Base-by-base conservation (phyloP, 2,797 vertebrate genomes). In the Eidolon dupreanum region DNA sequence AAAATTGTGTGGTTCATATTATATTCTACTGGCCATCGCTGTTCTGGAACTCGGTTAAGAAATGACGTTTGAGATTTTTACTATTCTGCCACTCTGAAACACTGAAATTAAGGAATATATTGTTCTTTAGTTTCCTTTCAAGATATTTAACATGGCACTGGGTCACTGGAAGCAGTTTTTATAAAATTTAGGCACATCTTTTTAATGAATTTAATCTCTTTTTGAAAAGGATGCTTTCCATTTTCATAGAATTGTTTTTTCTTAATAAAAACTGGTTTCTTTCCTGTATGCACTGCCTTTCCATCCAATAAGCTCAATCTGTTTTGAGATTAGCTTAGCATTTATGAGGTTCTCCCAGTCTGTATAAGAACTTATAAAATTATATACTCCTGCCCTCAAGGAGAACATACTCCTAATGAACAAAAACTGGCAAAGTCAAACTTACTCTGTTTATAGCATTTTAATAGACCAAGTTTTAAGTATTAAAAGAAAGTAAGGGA, bases 331-430 rank as follows among this genome's bases (percentile, higher is more conserved):
- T 78, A 88, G 20, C 57, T 92, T 79, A 86, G 90, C 59, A 49
- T 86, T 97, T 97, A 83, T 61, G 43, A 93, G n/a, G 71, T 71
- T 0, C 31, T 53, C 49, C 84, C 33, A 57, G 74, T 38, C 68
- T 93, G 77, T 66, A 61, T 9, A 88, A 91, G 73, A 88, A 92
- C 36, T 79, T 94, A 97, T 93, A 77, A 97, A 97, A 89, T 68
- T 92, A 92, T 75, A n/a, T 66, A 55, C 53, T 55, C 28, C 63
- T 90, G 28, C 88, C 93, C 74, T 95, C 55, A 41, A 97, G 92
- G 49, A 96, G 65, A 83, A 77, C 79, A 49, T 41, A 75, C 20
- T 92, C 55, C 17, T 88, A 83, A 57, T 55, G 51, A 96, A 85
- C 24, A 90, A 75, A 73, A 49, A 84, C 13, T 20, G 88, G 9